phyloP scores from a whole-genome alignment of 2,797 vertebrate species.

The Rhodeus uyekii region DNA sequence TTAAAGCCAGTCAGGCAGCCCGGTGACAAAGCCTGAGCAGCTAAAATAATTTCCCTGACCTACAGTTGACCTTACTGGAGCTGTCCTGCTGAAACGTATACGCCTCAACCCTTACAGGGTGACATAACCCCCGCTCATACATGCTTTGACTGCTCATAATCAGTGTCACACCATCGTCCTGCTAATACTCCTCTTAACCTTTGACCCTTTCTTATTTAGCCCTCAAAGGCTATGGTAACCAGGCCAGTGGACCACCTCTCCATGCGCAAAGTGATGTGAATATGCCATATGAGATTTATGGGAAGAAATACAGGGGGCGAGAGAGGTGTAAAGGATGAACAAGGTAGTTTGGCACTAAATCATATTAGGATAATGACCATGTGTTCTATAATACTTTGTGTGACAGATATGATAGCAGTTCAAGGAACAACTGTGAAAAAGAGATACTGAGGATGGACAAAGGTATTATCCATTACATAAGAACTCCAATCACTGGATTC shows the following conservation, averaged over 20 bases:
- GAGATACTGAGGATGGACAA: conserved; percentile 14
- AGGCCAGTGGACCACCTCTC: conserved; percentile 6
- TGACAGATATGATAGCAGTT: conserved; percentile 16
- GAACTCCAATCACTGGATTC: conserved; percentile 38
- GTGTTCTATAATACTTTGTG: conserved; percentile 13
- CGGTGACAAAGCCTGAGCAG: conserved; percentile 12
- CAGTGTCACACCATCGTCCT: conserved; percentile 39
- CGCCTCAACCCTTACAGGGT: conserved; percentile 5
- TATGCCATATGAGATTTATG: conserved; percentile 2
- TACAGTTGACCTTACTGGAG: conserved; percentile 15
- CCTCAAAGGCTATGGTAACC: conserved; percentile 22
- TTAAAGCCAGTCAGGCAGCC: conserved; percentile 16
- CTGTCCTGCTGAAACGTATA: conserved; percentile 26
- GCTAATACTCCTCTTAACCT: conserved; percentile 39
- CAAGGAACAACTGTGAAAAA: conserved; percentile 13
- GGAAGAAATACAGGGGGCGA: neutral
- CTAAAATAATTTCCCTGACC: conserved; percentile 37
- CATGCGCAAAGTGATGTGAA: neutral
- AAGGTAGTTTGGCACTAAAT: conserved; percentile 4
- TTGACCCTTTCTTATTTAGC: conserved; percentile 27
- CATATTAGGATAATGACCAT: conserved; percentile 31
- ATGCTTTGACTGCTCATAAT: conserved; percentile 44
- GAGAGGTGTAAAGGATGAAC: conserved; percentile 22
- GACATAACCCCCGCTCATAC: conserved; percentile 12
- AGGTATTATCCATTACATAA: conserved; percentile 47